Percentiles rank a stretch among this genome's conserved stretches.
These are phyloP conservation scores for Lonchura striata DNA, from an alignment of 2,113 vertebrate genomes.

Conservation along the genomic window DNA sequence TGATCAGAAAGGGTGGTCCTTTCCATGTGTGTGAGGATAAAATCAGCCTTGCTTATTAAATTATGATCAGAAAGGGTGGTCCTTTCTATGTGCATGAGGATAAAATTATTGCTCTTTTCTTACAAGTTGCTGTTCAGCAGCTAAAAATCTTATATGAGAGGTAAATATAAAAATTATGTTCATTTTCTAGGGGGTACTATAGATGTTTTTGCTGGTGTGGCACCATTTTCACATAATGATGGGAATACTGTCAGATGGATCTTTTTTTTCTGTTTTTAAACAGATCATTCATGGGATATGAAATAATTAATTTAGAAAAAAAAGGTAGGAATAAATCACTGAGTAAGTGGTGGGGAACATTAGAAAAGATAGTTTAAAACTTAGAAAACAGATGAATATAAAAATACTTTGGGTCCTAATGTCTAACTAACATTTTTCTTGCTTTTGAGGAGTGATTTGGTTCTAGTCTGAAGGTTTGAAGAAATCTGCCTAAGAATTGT, in stretches of 20 bases:
- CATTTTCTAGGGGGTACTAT: not conserved
- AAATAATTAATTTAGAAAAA: not conserved
- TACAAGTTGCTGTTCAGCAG: not conserved
- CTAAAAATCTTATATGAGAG: not conserved
- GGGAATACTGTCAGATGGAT: not conserved
- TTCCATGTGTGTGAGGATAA: too few species aligned
- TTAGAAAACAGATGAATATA: not conserved
- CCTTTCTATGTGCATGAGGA: not conserved
- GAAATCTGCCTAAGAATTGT: not conserved
- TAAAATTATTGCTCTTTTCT: not conserved
- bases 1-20: slow-evolving; percentile 13
- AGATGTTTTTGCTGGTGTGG: not conserved
- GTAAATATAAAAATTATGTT: not conserved
- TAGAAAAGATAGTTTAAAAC: not conserved
- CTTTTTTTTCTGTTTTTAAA: not conserved
- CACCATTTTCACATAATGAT: not conserved
- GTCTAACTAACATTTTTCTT: not conserved
- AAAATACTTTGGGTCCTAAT: not conserved
- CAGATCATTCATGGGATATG: not conserved
- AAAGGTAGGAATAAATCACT: not conserved
- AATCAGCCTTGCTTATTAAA: not conserved
- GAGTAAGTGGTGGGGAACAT: not conserved
- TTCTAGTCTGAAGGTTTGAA: not conserved
- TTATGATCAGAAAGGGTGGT: slow-evolving; percentile 7
- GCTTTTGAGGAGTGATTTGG: not conserved